Evolutionary conservation across 2,113 vertebrate genomes (phyloP), one percentile per base, ranked within the genome.

Genomic region (Corvus hawaiiensis): DNA sequence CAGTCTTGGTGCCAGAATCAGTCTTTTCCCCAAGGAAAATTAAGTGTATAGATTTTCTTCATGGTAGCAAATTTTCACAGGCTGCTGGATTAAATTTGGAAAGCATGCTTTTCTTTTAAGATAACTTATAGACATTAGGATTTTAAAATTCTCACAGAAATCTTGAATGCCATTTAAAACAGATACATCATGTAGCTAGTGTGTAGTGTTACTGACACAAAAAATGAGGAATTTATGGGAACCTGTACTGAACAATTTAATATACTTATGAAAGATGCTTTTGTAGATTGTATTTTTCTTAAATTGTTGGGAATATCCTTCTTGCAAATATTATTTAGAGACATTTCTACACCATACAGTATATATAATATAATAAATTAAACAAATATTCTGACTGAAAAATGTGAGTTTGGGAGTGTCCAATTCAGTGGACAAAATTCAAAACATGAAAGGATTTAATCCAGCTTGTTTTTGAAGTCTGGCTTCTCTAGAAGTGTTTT

Each of bases 361-460:
- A 30, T 58, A 30, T 71, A 24, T 63, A 61, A 32, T 64, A 3
- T 37, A 78, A 72, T 35, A 87, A 69, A 63, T 7, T 52, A n/a
- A 77, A 64, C 24, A 78, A 77, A 24, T 63, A 33, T 33, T 80
- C 75, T 72, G 16, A 17, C 24, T 90, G 32, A 51, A 87, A 82
- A 66, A 77, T 67, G 46, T 39, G 41, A 64, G n/a, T 63, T 95
- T 78, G 35, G 59, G 63, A 88, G 16, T 18, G 9, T 83, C 5
- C 46, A 85, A 27, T 37, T 91, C 35, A 11, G 22, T 72, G 51
- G 76, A 35, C 30, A 94, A 88, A 88, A 78, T 78, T 83, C 21
- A 71, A 79, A 94, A 89, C 67, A 73, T 83, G 16, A 89, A 91
- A 79, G 41, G n/a, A 83, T 80, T 75, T 76, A 84, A 87, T 87